Percentiles rank a stretch among this genome's conserved stretches.
phyloP scores from a whole-genome alignment of 2,797 vertebrate species.

The Spinus olivaceus region DNA sequence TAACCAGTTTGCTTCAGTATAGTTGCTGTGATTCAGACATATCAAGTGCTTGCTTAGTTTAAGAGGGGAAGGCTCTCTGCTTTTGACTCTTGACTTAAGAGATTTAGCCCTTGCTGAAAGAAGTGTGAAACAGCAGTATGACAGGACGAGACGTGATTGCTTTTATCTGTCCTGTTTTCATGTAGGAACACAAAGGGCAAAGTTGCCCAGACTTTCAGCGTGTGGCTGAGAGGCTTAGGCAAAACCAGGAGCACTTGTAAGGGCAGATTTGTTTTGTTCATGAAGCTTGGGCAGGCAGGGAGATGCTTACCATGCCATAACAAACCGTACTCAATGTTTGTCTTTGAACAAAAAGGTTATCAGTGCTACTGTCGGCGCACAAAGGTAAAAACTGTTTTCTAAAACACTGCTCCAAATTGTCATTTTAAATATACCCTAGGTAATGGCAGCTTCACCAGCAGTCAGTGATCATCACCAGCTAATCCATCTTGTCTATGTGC shows the following conservation, averaged over 20 bases:
- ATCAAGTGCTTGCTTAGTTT: neutral
- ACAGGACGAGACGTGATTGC: rapidly evolving
- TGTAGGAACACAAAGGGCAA: neutral
- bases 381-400: neutral
- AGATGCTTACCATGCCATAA: neutral
- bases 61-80: neutral
- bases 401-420: neutral
- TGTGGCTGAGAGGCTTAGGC: neutral
- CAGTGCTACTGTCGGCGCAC: neutral
- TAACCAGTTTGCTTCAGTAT: neutral
- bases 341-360: neutral
- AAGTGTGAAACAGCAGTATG: neutral
- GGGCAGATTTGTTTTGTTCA: neutral
- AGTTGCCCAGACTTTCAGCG: rapidly evolving
- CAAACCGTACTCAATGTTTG: neutral
- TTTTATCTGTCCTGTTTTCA: neutral
- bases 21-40: neutral
- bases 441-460: neutral
- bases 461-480: neutral
- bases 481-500: neutral
- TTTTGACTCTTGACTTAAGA: neutral
- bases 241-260: neutral
- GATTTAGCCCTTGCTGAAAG: neutral
- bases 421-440: neutral
- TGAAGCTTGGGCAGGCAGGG: neutral